phyloP scores from a whole-genome alignment of 2,888 invertebrate genomes.

The Eupsilia transversa region DNA sequence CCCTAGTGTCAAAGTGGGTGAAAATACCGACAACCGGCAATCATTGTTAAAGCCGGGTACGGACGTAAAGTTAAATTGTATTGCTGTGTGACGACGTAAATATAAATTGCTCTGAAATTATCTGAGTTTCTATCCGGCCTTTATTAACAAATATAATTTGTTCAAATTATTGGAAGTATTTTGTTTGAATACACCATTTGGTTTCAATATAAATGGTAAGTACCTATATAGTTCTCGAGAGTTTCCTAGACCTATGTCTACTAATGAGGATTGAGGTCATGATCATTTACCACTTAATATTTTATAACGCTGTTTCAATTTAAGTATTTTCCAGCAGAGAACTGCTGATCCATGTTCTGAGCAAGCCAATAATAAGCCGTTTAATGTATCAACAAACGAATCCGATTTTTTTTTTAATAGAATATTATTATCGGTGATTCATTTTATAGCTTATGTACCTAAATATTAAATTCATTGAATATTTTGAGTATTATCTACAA shows the following conservation, averaged over 20 bases:
- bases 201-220: constrained; percentile 13
- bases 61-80: constrained; percentile 73
- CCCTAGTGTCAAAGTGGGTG: constrained; percentile 63
- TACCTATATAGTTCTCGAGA: background rate
- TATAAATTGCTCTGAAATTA: constrained; percentile 66
- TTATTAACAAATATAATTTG: constrained; percentile 21
- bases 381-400: background rate
- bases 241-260: background rate
- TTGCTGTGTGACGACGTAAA: constrained; percentile 67
- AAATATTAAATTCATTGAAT: background rate
- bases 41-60: constrained; percentile 66
- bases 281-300: background rate
- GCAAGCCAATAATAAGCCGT: background rate
- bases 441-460: background rate
- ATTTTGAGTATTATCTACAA: background rate
- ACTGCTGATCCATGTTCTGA: background rate
- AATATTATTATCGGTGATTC: background rate
- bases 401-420: background rate
- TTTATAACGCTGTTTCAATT: background rate
- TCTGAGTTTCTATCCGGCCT: constrained; percentile 49
- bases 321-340: background rate
- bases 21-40: constrained; percentile 69
- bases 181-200: constrained; percentile 25
- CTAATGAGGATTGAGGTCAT: too few relatives aligned
- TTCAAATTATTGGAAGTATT: constrained; percentile 18